Base-by-base conservation (phyloP, 2,113 vertebrate genomes). In the Eptesicus fuscus region DNA sequence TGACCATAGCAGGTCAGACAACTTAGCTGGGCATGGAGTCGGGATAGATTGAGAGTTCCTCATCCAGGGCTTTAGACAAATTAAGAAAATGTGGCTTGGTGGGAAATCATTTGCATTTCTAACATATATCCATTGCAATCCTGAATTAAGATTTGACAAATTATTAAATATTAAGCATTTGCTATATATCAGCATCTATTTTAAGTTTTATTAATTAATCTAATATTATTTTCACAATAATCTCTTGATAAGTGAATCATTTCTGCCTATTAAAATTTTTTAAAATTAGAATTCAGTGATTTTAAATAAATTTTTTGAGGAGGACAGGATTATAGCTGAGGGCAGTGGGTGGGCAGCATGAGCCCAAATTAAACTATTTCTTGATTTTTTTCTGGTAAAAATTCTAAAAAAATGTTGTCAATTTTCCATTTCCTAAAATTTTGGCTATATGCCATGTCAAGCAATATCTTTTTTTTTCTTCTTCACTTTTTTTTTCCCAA, bases 161-260 rank as follows among this genome's bases (percentile, higher is more conserved):
- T 71, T 49, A 61, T 73, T 73, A 59, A 63, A 1, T 56, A 65
- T 22, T 40, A 73, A 49, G 17, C 37, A 51, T 67, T 3, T 76
- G 9, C 3, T 88, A 7, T 42, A 59, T 59, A 5, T 14, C 23
- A 77, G 0, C 13, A 59, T 35, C 12, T 83, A n/a, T 80, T 90
- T 87, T 83, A 53, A 77, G 5, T 53, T 85, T 79, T 63, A 70
- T 53, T 96, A 35, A 74, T 28, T 44, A 76, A 59, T 61, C 42
- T 74, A 61, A 47, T 1, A 67, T 63, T 4, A 14, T 92, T 51
- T 92, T 40, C 16, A 44, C 23, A 89, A 53, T 8, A 84, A 74
- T n/a, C n/a, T 14, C 70, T 1, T 86, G 22, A 67, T 44, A 71
- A 95, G 30, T 88, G 32, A 80, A 79, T 88, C 49, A 84, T 11